Percentiles rank a stretch among this genome's conserved stretches.
phyloP scores from a whole-genome alignment of 2,888 invertebrate species.

The Torymus tubicola region DNA sequence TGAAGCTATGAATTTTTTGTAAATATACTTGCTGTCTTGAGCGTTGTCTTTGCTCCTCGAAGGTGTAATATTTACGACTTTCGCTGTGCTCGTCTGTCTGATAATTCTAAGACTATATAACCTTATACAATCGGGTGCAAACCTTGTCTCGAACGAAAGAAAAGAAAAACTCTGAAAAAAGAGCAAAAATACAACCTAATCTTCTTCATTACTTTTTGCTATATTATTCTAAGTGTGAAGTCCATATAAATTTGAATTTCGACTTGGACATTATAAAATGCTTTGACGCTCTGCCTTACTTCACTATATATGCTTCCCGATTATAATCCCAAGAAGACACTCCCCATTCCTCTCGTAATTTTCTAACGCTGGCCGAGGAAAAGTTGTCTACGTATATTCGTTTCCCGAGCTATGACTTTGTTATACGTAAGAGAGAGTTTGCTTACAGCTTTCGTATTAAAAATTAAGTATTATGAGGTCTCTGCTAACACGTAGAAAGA shows the following conservation, averaged over 20 bases:
- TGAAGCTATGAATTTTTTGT: constrained; percentile 32
- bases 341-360: constrained; percentile 4
- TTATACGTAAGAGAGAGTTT: constrained; percentile 12
- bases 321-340: background rate
- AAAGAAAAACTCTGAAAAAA: background rate
- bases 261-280: no score
- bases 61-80: constrained; percentile 58
- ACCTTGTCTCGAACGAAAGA: background rate
- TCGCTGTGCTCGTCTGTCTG: constrained; percentile 64
- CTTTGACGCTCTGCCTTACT: background rate
- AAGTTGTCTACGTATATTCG: no score
- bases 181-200: no score
- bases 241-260: background rate
- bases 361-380: background rate
- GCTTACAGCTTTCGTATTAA: constrained; percentile 20
- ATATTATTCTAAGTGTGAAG: no score
- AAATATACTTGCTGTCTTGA: constrained; percentile 51
- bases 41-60: constrained; percentile 36
- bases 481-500: constrained; percentile 5
- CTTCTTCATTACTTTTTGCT: no score
- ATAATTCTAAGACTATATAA: constrained; percentile 56
- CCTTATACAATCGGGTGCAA: constrained; percentile 29
- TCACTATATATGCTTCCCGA: background rate
- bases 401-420: background rate
- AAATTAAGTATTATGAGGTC: constrained; percentile 20